A percentile compares a stretch with the other conserved stretches of the same genome.
These are phyloP conservation scores for Clarias pachynema DNA, from an alignment of 2,797 vertebrate species.

Conservation along the genomic window DNA sequence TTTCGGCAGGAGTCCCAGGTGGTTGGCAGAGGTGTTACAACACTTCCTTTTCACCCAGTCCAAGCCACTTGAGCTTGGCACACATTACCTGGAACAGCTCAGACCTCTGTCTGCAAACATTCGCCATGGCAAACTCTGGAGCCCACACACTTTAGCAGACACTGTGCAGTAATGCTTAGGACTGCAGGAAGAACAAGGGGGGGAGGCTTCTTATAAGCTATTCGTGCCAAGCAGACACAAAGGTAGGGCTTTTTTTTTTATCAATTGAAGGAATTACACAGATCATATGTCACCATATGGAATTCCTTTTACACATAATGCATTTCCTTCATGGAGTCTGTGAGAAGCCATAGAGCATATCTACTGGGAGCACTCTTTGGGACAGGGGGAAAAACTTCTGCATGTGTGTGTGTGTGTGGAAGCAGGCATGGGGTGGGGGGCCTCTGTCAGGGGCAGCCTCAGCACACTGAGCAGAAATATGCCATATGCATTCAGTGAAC, in stretches of 20 bases:
- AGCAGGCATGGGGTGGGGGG: slow-evolving; percentile 67
- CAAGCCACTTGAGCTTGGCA: slow-evolving; percentile 81
- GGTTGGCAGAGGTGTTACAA: slow-evolving; percentile 71
- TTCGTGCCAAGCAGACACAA: slow-evolving; percentile 63
- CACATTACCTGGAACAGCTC: slow-evolving; percentile 71
- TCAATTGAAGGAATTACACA: slow-evolving; percentile 76
- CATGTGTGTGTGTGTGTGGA: slow-evolving; percentile 43
- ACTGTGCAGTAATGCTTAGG: slow-evolving; percentile 49
- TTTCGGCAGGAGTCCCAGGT: slow-evolving; percentile 49
- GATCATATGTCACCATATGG: slow-evolving; percentile 80
- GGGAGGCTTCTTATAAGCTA: slow-evolving; percentile 53
- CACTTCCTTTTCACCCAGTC: slow-evolving; percentile 72
- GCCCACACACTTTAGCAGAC: slow-evolving; percentile 54
- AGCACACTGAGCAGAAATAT: slow-evolving; percentile 81
- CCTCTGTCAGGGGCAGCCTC: slow-evolving; percentile 76
- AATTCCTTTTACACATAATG: slow-evolving; percentile 82
- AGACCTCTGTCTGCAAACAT: slow-evolving; percentile 67
- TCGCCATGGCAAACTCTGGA: slow-evolving; percentile 59
- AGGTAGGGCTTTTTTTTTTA: slow-evolving; percentile 69
- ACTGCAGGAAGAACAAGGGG: slow-evolving; percentile 48
- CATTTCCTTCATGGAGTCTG: slow-evolving; percentile 77
- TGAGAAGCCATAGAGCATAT: slow-evolving; percentile 68
- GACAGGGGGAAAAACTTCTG: slow-evolving; percentile 59
- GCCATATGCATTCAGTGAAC: slow-evolving; percentile 84
- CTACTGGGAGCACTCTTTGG: slow-evolving; percentile 79